phyloP scores from a whole-genome alignment of 2,797 vertebrate genomes.

The Pagetopsis macropterus region DNA sequence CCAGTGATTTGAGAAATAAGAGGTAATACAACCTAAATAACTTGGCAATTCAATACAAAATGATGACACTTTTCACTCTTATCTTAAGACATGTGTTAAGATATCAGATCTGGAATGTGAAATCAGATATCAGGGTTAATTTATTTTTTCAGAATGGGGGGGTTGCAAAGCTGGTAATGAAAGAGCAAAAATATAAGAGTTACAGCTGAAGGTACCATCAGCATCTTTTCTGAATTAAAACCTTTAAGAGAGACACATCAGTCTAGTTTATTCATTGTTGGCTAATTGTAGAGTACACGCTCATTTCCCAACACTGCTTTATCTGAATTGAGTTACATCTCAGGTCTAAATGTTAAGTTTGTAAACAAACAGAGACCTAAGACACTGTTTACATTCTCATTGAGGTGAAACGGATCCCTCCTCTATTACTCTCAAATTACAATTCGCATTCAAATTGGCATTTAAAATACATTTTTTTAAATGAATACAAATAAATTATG shows the following conservation, averaged over 20 bases:
- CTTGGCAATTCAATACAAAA: not conserved
- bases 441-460: not conserved
- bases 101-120: constrained; percentile 39
- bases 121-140: constrained; percentile 50
- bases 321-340: not conserved
- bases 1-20: constrained; percentile 19
- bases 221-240: constrained; percentile 1
- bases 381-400: constrained; percentile 11
- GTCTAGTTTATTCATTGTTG: not conserved
- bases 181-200: constrained; percentile 45
- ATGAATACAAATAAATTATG: not conserved
- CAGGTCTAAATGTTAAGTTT: not conserved
- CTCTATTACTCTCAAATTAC: not conserved
- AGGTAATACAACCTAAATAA: not conserved
- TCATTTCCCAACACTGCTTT: not conserved
- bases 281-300: not conserved
- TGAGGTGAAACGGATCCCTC: not conserved
- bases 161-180: constrained; percentile 30
- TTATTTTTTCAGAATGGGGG: not conserved
- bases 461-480: not conserved
- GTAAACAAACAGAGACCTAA: constrained; percentile 4
- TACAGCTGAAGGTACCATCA: constrained; percentile 42
- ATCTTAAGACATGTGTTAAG: constrained; percentile 6
- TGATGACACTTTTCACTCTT: not conserved
- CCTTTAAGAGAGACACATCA: not conserved